A percentile compares a stretch with the other conserved stretches of the same genome.
phyloP scores from a whole-genome alignment of 1,140 invertebrate species.

The Magallana gigas region DNA sequence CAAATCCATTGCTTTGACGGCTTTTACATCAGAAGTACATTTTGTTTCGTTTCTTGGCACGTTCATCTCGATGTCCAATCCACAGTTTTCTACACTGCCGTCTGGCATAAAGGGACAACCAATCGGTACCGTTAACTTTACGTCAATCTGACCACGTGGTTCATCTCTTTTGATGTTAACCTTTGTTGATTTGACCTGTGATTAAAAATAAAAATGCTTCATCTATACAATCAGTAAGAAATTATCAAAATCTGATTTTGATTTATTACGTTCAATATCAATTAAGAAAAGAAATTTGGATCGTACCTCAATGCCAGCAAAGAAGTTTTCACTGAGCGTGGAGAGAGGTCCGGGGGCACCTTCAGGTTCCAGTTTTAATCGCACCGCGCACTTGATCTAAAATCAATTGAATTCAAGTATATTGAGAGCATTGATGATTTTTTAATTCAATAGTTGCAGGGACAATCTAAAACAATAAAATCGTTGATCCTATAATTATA shows the following conservation, averaged over 20 bases:
- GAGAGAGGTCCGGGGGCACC: background rate
- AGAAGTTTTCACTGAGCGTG: background rate
- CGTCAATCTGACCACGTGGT: background rate
- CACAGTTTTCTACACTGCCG: background rate
- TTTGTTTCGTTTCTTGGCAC: background rate
- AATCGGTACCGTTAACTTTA: background rate
- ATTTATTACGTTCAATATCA: no score
- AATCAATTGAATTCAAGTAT: background rate
- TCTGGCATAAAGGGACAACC: background rate
- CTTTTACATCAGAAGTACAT: conserved; percentile 3
- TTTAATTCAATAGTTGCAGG: no score
- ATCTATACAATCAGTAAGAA: no score
- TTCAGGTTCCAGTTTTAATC: background rate
- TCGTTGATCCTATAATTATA: no score
- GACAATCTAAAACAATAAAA: no score
- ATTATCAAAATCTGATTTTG: no score
- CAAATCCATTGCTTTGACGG: background rate
- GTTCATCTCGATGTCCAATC: conserved; percentile 24
- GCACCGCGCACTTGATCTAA: background rate
- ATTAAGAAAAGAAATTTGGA: no score
- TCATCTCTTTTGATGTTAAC: background rate
- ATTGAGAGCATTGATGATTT: background rate
- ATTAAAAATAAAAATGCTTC: background rate
- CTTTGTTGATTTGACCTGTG: background rate
- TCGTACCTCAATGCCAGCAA: conserved; percentile 10